These are phyloP conservation scores for Magallana ariakensis DNA, from an alignment of 1,140 invertebrate species.

Conservation along the genomic window DNA sequence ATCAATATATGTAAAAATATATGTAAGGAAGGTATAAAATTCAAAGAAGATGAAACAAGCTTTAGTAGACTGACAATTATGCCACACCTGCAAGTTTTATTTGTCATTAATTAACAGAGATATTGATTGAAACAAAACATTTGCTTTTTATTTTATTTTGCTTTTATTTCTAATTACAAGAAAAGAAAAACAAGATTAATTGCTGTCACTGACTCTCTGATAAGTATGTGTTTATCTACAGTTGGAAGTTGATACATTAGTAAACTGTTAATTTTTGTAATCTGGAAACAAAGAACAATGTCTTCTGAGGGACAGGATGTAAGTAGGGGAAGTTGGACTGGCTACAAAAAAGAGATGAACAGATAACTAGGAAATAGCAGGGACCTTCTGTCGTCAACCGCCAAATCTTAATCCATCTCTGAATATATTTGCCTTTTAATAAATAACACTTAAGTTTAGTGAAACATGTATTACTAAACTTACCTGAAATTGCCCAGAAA, in stretches of 20 bases:
- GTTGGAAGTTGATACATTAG: not conserved
- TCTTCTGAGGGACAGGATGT: constrained; percentile 8
- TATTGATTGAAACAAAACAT: constrained; percentile 1
- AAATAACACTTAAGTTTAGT: not conserved
- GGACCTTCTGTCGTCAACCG: not conserved
- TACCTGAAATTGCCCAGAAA: not conserved
- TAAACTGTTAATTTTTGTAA: not conserved
- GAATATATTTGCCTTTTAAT: not conserved
- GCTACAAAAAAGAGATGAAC: constrained; percentile 20
- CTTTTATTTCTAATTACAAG: not conserved
- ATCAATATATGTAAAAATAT: not conserved
- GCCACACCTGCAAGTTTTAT: constrained; percentile 4
- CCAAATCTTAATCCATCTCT: constrained; percentile 26
- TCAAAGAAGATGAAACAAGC: not conserved
- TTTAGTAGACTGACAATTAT: not conserved
- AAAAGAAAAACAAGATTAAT: not conserved
- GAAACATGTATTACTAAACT: not conserved
- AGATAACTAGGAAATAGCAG: not conserved
- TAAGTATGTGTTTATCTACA: not conserved
- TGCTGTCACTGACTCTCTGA: not conserved
- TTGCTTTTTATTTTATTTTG: not conserved
- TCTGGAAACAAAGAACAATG: constrained; percentile 30
- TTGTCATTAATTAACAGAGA: not conserved
- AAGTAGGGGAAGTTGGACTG: constrained; percentile 19
- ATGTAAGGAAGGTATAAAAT: constrained; percentile 1